These are phyloP conservation scores for Pogonomyrmex californicus DNA, from an alignment of 1,140 invertebrate species.

Conservation along the genomic window DNA sequence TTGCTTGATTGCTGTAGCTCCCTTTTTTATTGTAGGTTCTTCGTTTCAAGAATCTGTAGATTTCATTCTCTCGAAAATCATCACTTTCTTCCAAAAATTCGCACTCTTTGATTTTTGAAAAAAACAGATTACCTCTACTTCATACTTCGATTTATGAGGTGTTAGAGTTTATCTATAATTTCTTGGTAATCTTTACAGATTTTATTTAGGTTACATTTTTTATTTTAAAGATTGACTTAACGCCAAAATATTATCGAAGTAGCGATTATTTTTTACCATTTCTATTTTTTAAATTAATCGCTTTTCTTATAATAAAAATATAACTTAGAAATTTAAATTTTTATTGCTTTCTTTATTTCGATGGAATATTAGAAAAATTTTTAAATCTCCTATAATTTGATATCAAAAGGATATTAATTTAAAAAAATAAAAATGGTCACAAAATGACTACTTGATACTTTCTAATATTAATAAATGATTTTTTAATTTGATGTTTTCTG, in stretches of 20 bases:
- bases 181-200: neutral
- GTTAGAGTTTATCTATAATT: neutral
- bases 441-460: too few species aligned
- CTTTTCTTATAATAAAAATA: too few species aligned
- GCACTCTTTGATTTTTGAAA: neutral
- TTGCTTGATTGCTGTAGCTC: too few species aligned
- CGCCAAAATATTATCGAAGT: too few species aligned
- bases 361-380: too few species aligned
- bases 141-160: neutral
- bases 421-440: too few species aligned
- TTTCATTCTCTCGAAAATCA: neutral
- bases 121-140: neutral
- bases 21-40: neutral
- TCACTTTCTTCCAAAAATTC: neutral
- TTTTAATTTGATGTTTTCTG: too few species aligned
- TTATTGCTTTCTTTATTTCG: too few species aligned
- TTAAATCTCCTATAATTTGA: conserved; percentile 1
- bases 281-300: too few species aligned
- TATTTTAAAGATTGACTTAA: neutral
- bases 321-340: too few species aligned
- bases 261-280: too few species aligned
- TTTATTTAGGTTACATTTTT: neutral
- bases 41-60: neutral
- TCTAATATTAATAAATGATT: too few species aligned
- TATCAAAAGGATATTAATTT: neutral